A percentile compares a stretch with the other conserved stretches of the same genome.
phyloP scores from a whole-genome alignment of 2,888 invertebrate species.

The Cephus pygmeus region DNA sequence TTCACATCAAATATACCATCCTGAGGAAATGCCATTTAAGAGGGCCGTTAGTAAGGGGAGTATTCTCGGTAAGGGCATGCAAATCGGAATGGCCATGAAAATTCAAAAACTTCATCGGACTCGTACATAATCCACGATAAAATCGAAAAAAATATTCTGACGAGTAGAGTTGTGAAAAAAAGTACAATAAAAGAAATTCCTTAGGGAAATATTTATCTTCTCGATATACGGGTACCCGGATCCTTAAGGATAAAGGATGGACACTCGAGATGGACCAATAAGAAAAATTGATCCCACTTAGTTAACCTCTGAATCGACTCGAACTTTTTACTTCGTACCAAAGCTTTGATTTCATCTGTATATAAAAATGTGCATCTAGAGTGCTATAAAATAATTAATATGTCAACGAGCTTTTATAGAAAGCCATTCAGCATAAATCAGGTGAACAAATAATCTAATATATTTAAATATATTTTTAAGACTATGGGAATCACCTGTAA shows the following conservation, averaged over 20 bases:
- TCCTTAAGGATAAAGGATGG: neutral
- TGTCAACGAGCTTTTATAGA: no score
- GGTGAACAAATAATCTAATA: neutral
- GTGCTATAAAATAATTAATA: no score
- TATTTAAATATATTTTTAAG: neutral
- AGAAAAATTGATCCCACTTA: neutral
- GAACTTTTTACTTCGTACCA: neutral
- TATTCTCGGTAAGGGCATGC: neutral
- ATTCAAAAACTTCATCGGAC: neutral
- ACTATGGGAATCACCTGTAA: no score
- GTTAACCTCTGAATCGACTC: neutral
- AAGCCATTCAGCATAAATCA: no score
- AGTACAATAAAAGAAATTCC: neutral
- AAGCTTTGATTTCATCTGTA: neutral
- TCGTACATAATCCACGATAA: neutral
- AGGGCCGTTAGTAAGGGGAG: neutral
- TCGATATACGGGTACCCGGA: neutral
- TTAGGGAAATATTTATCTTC: neutral
- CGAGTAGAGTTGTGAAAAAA: neutral
- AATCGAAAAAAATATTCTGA: neutral
- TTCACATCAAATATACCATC: constrained; percentile 1
- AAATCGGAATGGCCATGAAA: neutral
- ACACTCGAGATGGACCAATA: neutral
- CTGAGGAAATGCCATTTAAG: neutral
- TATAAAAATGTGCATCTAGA: no score